Conservation (phyloP, 2,113 vertebrate genomes). For the Cyprinus carpio region DNA sequence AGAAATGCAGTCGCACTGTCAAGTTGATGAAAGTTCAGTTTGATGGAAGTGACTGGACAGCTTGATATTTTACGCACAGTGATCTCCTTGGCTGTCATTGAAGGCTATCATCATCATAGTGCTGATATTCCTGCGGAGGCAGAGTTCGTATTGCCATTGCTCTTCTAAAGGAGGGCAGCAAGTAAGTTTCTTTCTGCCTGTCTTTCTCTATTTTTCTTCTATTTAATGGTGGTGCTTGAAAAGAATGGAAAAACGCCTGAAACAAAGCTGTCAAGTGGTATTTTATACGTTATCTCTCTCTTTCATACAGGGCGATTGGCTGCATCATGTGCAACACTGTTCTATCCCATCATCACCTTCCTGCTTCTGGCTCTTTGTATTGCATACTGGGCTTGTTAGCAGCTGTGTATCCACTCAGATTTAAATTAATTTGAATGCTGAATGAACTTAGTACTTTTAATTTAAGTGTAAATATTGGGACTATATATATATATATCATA, state of each 20-base stretch:
- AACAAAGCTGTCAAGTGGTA: background rate
- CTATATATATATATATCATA: no score
- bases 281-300: background rate
- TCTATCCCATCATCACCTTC: constrained; percentile 93
- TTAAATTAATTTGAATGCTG: background rate
- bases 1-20: background rate
- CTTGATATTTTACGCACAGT: constrained; percentile 77
- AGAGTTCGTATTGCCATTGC: constrained; percentile 86
- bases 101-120: constrained; percentile 81
- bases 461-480: no score
- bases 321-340: constrained; percentile 87
- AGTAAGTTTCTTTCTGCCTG: constrained; percentile 69
- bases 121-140: constrained; percentile 87
- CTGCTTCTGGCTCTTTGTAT: constrained; percentile 88
- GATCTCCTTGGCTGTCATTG: constrained; percentile 83
- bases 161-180: constrained; percentile 93
- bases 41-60: constrained; percentile 24
- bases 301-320: constrained; percentile 82
- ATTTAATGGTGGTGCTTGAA: background rate
- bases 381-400: constrained; percentile 88
- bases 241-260: no score
- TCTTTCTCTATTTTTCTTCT: constrained; percentile 1
- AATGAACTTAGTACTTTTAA: background rate
- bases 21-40: background rate
- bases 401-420: constrained; percentile 94